These are phyloP conservation scores for Macaca nemestrina DNA, from an alignment of 2,113 vertebrate species.

Conservation along the genomic window DNA sequence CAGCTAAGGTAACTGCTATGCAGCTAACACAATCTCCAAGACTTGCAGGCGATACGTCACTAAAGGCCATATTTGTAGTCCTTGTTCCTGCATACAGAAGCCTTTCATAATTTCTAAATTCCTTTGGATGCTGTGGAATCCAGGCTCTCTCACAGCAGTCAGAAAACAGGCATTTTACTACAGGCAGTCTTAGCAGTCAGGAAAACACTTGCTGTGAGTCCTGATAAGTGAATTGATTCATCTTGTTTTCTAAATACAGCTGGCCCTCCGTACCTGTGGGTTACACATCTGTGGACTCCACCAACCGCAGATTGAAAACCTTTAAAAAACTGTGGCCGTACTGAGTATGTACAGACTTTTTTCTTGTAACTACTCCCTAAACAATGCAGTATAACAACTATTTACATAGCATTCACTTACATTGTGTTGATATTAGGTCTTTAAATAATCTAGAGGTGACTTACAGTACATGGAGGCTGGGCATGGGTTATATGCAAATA, in stretches of 20 bases:
- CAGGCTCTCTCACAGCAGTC: neutral
- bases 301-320: neutral
- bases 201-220: neutral
- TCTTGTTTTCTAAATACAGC: neutral
- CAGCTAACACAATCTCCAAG: neutral
- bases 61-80: neutral
- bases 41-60: neutral
- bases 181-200: neutral
- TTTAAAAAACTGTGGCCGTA: neutral
- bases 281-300: neutral
- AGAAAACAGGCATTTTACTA: neutral
- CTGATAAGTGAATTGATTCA: neutral
- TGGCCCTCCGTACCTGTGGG: neutral
- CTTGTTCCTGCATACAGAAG: neutral
- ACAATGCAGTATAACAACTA: neutral
- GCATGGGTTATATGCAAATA: neutral
- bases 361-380: neutral
- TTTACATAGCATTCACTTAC: neutral
- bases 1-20: neutral
- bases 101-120: slow-evolving; percentile 16
- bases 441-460: neutral
- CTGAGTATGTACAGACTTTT: neutral
- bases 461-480: neutral
- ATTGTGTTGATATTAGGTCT: neutral
- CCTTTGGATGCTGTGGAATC: neutral